Evolutionary conservation across 2,113 vertebrate species (phyloP), one percentile per base, ranked within the genome.

Genomic region (Tetrao urogallus): DNA sequence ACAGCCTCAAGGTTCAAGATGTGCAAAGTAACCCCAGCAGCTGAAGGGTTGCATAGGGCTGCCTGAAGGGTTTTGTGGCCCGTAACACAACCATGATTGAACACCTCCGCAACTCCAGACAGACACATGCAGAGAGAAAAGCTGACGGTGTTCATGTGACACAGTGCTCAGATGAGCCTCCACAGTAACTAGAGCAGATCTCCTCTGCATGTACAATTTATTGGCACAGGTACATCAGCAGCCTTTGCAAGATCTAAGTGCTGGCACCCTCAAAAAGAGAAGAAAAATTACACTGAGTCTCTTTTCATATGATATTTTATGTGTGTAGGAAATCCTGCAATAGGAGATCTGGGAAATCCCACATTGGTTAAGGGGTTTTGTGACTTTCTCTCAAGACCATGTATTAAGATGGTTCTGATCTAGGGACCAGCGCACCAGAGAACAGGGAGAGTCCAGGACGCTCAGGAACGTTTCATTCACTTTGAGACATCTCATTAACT

Each of bases 401-500:
- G 22, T 28, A 22, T 74, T 71, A 60, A 60, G 42, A 50, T 11
- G 16, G 8, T 30, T 90, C 80, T 83, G 20, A 10, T 32, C 78
- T 50, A 63, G 32, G 21, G 50, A 42, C 40, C 61, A 75, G 52
- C 18, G 21, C 30, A 57, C 22, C 45, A 88, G 52, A 70, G 38
- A 88, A 74, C 24, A 70, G 50, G 34, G 34, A 89, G 34, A 89
- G 71, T 40, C 15, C 50, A 74, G 75, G 92, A 28, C 43, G 43
- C 47, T 56, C 32, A 36, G 57, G 40, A 71, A 48, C 78, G 80
- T 88, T 92, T 88, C 66, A 86, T 86, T 94, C 48, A 65, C 47
- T 86, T 71, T 50, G 38, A 86, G 85, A 74, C 38, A 71, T 42
- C 75, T 86, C 69, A 91, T 89, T 86, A 92, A 82, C 69, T 82